Base-by-base conservation (phyloP, 2,888 invertebrate species). In the Mamestra brassicae region DNA sequence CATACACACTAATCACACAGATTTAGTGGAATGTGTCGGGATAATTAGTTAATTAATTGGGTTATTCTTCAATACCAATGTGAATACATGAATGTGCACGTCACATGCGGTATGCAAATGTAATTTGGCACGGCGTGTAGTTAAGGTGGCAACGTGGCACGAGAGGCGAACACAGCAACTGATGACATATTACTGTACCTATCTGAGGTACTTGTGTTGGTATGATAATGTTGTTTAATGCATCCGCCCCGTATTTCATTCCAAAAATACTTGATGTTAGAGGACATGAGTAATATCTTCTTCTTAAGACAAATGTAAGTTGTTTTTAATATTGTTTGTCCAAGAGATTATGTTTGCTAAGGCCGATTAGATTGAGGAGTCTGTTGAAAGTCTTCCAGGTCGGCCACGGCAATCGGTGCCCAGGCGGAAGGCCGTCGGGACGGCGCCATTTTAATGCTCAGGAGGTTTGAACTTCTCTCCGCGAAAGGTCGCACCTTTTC, bases 31-130 rank as follows among this genome's bases (percentile, higher is more conserved):
- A 58, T 38, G 5, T 34, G 36, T 15, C 62, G n/a, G 15, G 38
- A n/a, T 78, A 71, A 54, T 65, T 69, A 63, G 17, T 6, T 65
- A 71, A 71, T 54, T 47, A 67, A 68, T 66, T n/a, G 61, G 45
- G 10, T 10, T 5, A 61, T 69, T 67, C 64, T 74, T 72, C 71
- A 61, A 36, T 55, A 62, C 54, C 11, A 57, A 65, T 64, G 36
- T 55, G 42, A 45, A 36, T 45, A 34, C 45, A 58, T 57, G 54
- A 74, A 38, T 69, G 36, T 55, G 69, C 17, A 66, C 52, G 54
- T 58, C 71, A 76, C 17, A 65, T 54, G 64, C 36, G 34, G 36
- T 84, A 84, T 84, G 78, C 81, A 69, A 84, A 81, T 84, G 78
- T 76, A 84, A 84, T 79, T 81, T 73, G 63, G 42, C 45, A 38